Evolutionary conservation across 2,113 vertebrate species (phyloP).

Genomic region (Balaenoptera acutorostrata): DNA sequence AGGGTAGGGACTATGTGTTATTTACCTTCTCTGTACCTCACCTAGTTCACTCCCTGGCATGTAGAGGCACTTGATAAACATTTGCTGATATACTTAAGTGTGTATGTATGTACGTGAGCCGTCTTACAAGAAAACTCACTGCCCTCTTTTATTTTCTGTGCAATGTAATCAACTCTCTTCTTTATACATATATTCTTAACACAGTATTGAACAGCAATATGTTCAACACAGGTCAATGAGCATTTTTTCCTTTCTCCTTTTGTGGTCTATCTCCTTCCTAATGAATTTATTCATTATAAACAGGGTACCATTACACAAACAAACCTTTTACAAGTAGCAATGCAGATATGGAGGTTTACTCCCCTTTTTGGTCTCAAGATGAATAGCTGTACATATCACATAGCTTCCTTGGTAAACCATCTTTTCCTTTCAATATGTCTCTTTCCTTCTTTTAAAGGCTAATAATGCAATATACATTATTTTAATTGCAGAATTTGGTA

Average conservation of each 20-base stretch:
- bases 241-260: background rate
- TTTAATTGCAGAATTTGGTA: background rate
- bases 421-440: background rate
- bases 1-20: background rate
- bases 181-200: background rate
- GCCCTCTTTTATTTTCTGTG: background rate
- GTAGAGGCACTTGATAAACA: background rate
- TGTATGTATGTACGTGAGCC: background rate
- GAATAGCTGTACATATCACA: background rate
- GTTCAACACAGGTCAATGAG: background rate
- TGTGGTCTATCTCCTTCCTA: background rate
- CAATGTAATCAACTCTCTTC: background rate
- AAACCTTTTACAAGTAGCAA: background rate
- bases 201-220: background rate
- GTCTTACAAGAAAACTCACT: background rate
- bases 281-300: background rate
- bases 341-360: background rate
- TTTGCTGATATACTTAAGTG: background rate
- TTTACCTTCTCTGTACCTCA: background rate
- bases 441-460: background rate
- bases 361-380: background rate
- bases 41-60: background rate
- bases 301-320: background rate
- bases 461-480: background rate
- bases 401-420: background rate